These are phyloP conservation scores for Acyrthosiphon pisum DNA, from an alignment of 1,140 invertebrate species.

Conservation along the genomic window DNA sequence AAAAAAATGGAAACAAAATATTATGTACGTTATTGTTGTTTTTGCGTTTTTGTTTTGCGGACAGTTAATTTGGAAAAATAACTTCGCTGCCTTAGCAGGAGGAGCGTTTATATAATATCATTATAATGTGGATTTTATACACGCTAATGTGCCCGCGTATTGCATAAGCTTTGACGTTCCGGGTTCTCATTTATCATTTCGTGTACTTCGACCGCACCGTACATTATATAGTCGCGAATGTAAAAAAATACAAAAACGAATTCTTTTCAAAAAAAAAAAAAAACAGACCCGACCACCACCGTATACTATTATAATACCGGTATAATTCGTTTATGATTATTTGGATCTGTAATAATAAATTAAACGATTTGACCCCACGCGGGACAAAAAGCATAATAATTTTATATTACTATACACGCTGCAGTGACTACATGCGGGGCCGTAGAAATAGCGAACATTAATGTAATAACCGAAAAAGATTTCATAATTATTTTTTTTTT, in stretches of 20 bases:
- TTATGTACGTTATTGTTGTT: not conserved
- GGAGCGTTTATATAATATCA: not conserved
- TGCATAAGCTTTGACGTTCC: not conserved
- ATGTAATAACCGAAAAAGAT: not conserved
- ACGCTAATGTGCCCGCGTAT: not conserved
- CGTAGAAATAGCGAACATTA: not conserved
- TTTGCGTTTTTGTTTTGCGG: constrained; percentile 9
- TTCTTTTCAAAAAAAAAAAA: not conserved
- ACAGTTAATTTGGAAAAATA: constrained; percentile 5
- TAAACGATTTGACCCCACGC: not conserved
- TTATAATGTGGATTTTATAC: constrained; percentile 2
- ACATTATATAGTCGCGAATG: not conserved
- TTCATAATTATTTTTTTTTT: not conserved
- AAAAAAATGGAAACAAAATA: not conserved
- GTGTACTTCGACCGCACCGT: not conserved
- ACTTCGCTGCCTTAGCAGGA: not conserved
- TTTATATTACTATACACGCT: no score
- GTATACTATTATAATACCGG: not conserved
- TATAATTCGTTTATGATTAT: not conserved
- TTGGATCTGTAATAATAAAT: not conserved
- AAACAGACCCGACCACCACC: not conserved
- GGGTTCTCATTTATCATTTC: constrained; percentile 22
- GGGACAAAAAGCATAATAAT: not conserved
- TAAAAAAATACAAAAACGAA: constrained; percentile 20
- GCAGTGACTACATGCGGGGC: no score